phyloP scores from a whole-genome alignment of 2,113 vertebrate species.

The Lipotes vexillifer region DNA sequence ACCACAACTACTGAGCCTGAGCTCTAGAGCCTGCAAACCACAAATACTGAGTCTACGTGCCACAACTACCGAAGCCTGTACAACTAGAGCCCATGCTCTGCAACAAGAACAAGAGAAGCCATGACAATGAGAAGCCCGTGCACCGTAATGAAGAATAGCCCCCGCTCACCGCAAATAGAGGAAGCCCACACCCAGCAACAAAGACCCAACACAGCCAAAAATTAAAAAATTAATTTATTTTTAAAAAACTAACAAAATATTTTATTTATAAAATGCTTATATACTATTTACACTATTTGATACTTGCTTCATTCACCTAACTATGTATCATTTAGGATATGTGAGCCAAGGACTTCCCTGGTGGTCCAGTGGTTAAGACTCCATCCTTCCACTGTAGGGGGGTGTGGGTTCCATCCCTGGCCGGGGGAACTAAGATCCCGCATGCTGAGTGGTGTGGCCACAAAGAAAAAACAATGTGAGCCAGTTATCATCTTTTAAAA shows the following conservation, averaged over 20 bases:
- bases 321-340: background rate
- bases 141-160: no score
- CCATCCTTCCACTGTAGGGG: background rate
- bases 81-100: no score
- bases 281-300: background rate
- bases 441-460: background rate
- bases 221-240: no score
- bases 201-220: no score
- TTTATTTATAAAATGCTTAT: background rate
- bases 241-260: background rate
- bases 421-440: background rate
- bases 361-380: background rate
- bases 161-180: no score
- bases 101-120: no score
- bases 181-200: no score
- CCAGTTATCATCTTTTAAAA: background rate
- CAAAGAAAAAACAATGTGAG: background rate
- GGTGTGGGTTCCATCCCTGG: background rate
- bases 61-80: no score
- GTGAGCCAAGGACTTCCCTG: background rate
- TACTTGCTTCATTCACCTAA: background rate
- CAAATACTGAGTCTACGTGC: no score
- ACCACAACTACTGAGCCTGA: no score
- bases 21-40: no score
- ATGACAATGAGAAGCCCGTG: no score